Conservation (phyloP, 35 echinoderm and acorn worm genomes). For the Ophiothrix spiculata region DNA sequence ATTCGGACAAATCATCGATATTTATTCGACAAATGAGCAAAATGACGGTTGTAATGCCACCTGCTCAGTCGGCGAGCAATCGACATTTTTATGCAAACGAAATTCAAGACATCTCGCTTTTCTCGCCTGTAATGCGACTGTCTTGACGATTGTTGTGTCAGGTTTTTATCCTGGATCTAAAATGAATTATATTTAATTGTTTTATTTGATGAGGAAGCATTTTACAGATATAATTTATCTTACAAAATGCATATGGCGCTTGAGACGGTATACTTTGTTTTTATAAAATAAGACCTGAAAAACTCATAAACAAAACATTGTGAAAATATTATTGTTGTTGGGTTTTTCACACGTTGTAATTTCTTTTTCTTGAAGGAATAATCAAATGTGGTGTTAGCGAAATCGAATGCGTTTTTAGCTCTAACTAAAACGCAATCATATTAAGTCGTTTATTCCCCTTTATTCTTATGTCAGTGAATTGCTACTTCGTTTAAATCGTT, state of each 20-base stretch:
- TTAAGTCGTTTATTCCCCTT: too few species aligned
- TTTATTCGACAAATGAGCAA: not conserved
- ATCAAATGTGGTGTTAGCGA: too few species aligned
- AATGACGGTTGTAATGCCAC: conserved; percentile 1
- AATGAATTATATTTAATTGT: not conserved
- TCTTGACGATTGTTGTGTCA: not conserved
- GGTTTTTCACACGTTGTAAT: too few species aligned
- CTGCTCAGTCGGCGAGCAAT: not conserved
- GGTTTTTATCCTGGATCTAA: not conserved
- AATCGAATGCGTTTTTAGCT: too few species aligned
- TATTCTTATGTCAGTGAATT: too few species aligned
- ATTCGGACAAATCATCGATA: conserved; percentile 1
- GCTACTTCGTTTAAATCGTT: too few species aligned
- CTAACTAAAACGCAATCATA: too few species aligned
- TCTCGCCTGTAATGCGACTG: not conserved
- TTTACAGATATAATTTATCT: not conserved
- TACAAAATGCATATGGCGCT: not conserved
- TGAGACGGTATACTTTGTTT: too few species aligned
- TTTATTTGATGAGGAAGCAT: not conserved
- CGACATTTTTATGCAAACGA: not conserved
- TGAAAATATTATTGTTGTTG: too few species aligned
- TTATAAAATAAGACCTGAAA: too few species aligned
- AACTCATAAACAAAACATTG: too few species aligned
- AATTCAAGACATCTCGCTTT: not conserved
- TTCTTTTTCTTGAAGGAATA: too few species aligned